A percentile compares a stretch with the other conserved stretches of the same genome.
These are phyloP conservation scores for Nasonia oneida DNA, from an alignment of 2,888 invertebrate genomes.

Conservation along the genomic window DNA sequence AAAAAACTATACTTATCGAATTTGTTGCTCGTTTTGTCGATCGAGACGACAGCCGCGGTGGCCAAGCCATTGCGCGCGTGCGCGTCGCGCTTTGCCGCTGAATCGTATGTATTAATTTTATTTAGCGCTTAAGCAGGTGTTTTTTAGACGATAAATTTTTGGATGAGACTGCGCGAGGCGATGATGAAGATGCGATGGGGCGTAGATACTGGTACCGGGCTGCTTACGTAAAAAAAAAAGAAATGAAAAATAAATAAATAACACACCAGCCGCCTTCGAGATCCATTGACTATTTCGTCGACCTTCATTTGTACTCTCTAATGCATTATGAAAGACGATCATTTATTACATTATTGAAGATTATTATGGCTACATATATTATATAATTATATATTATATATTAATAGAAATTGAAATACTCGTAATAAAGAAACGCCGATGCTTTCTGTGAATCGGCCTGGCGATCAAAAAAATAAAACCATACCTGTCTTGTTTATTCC, in stretches of 20 bases:
- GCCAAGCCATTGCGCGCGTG: constrained; percentile 50
- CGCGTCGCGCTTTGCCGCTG: constrained; percentile 20
- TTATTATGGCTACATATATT: constrained; percentile 77
- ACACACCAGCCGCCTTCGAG: constrained; percentile 61
- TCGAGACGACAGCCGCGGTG: constrained; percentile 47
- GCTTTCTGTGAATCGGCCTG: constrained; percentile 72
- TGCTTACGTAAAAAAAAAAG: constrained; percentile 49
- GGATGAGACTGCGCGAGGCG: constrained; percentile 60
- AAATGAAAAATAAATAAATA: no score
- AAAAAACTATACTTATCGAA: constrained; percentile 43
- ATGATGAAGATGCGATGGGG: neutral
- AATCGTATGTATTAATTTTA: constrained; percentile 30
- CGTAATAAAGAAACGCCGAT: constrained; percentile 78
- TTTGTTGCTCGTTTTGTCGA: constrained; percentile 56
- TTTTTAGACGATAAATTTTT: constrained; percentile 58
- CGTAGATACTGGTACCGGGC: constrained; percentile 54
- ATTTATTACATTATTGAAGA: constrained; percentile 75
- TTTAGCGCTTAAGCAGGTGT: constrained; percentile 55
- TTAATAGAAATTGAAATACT: constrained; percentile 78
- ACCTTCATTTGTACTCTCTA: constrained; percentile 71
- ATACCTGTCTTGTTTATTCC: neutral
- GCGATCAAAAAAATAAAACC: constrained; percentile 46
- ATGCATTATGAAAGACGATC: constrained; percentile 71
- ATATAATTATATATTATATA: constrained; percentile 77
- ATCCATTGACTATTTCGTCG: constrained; percentile 56